These are phyloP conservation scores for Pelochelys cantorii DNA, from an alignment of 2,797 vertebrate genomes.

Conservation along the genomic window DNA sequence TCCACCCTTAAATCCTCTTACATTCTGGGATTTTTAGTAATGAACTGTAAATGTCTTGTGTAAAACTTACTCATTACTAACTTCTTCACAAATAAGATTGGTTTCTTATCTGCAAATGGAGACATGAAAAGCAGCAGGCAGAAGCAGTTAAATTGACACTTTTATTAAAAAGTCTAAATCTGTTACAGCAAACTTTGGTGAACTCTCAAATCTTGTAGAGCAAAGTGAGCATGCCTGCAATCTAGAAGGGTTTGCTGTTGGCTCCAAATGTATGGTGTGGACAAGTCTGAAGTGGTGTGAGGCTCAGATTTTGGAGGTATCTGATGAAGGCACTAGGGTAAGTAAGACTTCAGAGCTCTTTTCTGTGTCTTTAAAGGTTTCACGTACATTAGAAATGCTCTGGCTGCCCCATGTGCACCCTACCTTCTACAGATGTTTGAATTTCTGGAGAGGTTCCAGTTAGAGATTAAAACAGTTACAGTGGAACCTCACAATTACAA, in stretches of 20 bases:
- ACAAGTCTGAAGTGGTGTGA: constrained; percentile 81
- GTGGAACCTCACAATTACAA: no score
- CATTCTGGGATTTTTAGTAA: not conserved
- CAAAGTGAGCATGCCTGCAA: constrained; percentile 50
- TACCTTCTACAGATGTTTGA: not conserved
- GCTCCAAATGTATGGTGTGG: constrained; percentile 83
- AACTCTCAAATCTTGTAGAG: constrained; percentile 53
- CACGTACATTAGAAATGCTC: not conserved
- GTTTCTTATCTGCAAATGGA: not conserved
- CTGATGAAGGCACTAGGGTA: constrained; percentile 82
- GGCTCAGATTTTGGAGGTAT: constrained; percentile 82
- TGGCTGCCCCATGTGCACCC: not conserved
- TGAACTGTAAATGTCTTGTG: not conserved
- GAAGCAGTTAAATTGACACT: not conserved
- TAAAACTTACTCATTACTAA: not conserved
- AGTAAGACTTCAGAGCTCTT: not conserved
- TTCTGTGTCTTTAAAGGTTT: not conserved
- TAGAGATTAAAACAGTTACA: not conserved
- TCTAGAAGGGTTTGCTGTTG: constrained; percentile 78
- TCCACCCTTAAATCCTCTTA: not conserved
- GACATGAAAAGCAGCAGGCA: not conserved
- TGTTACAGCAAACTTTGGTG: not conserved
- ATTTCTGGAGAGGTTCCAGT: not conserved
- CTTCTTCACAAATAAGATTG: not conserved
- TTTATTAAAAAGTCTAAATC: not conserved